These are phyloP conservation scores for Corythornis leucogaster DNA, from an alignment of 2,797 vertebrate genomes.

Conservation along the genomic window DNA sequence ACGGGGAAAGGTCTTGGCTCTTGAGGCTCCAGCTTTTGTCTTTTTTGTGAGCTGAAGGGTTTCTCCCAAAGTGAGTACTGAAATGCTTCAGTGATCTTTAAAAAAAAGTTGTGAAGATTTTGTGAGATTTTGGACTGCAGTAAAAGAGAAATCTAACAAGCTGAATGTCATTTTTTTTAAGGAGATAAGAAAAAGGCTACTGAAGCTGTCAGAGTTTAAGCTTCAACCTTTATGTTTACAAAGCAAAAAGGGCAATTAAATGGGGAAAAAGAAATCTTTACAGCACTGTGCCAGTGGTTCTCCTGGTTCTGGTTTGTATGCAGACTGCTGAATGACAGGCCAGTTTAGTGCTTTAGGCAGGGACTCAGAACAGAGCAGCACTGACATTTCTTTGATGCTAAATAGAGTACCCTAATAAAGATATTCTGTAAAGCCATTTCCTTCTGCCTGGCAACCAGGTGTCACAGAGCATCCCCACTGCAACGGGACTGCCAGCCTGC, in stretches of 20 bases:
- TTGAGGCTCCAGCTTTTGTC: constrained; percentile 35
- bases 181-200: constrained; percentile 71
- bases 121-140: not conserved
- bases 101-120: constrained; percentile 9
- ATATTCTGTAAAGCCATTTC: constrained; percentile 48
- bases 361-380: constrained; percentile 19
- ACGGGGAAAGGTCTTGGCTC: constrained; percentile 14
- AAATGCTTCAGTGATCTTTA: constrained; percentile 52
- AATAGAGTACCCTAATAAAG: constrained; percentile 38
- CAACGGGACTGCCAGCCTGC: not conserved
- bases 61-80: constrained; percentile 40
- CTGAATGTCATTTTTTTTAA: constrained; percentile 69
- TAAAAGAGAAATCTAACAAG: constrained; percentile 54
- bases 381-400: constrained; percentile 73
- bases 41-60: constrained; percentile 19
- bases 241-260: constrained; percentile 83
- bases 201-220: constrained; percentile 75
- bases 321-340: constrained; percentile 70
- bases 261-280: constrained; percentile 78
- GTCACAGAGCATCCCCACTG: not conserved
- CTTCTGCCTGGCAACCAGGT: not conserved
- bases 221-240: constrained; percentile 81
- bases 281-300: constrained; percentile 31
- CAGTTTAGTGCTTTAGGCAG: constrained; percentile 24
- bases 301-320: constrained; percentile 52